Conservation (phyloP, 2,797 vertebrate species). For the Apodemus agrarius region DNA sequence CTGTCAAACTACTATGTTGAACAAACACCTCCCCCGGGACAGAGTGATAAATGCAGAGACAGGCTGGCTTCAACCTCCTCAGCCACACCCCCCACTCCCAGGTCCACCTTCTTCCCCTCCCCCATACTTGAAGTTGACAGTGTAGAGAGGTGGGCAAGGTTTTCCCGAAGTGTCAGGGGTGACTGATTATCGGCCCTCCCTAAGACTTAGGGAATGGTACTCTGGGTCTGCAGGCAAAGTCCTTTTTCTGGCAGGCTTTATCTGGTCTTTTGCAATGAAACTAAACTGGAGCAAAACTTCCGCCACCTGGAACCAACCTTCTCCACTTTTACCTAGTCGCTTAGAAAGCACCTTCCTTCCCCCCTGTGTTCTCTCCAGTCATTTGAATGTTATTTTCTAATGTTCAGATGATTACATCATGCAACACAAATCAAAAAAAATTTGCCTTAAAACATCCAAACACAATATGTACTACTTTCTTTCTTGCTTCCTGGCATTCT, state of each 20-base stretch:
- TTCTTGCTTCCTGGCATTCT: slow-evolving; percentile 73
- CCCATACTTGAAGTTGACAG: slow-evolving; percentile 75
- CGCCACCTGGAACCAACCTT: slow-evolving; percentile 79
- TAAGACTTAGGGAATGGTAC: slow-evolving; percentile 58
- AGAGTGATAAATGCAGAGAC: slow-evolving; percentile 91
- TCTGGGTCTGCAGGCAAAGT: slow-evolving; percentile 63
- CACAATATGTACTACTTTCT: slow-evolving; percentile 67
- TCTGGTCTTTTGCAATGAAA: slow-evolving; percentile 76
- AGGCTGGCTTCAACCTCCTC: slow-evolving; percentile 88
- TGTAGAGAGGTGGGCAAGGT: slow-evolving; percentile 35
- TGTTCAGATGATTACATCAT: slow-evolving; percentile 40
- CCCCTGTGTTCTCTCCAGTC: slow-evolving; percentile 26
- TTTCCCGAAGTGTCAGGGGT: slow-evolving; percentile 73
- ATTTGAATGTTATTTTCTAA: slow-evolving; percentile 62
- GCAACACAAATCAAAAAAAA: slow-evolving; percentile 67
- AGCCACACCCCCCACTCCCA: slow-evolving; percentile 66
- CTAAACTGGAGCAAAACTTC: slow-evolving; percentile 75
- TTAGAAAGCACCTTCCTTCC: slow-evolving; percentile 68
- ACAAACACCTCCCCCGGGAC: slow-evolving; percentile 94
- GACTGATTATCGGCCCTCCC: slow-evolving; percentile 72
- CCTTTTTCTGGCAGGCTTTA: slow-evolving; percentile 67
- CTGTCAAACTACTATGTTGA: slow-evolving; percentile 93
- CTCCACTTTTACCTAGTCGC: slow-evolving; percentile 71
- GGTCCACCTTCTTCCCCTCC: slow-evolving; percentile 19
- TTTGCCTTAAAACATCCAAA: slow-evolving; percentile 58